phyloP scores from a whole-genome alignment of 2,888 invertebrate species.

The Dasysyrphus albostriatus region DNA sequence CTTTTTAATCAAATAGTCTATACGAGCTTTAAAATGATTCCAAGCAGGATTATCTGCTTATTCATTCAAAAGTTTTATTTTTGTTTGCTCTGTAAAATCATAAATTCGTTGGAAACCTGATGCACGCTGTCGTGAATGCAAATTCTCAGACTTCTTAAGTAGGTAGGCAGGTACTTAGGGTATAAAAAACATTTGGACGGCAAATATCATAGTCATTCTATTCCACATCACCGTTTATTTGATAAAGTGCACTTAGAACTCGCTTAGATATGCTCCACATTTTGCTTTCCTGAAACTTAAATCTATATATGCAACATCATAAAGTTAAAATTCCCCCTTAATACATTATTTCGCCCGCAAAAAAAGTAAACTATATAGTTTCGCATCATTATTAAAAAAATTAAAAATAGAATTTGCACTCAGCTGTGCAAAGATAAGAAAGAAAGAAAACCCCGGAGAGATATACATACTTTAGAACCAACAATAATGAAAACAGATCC shows the following conservation, averaged over 20 bases:
- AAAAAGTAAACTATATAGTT: not conserved
- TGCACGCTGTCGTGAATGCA: conserved; percentile 13
- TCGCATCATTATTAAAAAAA: conserved; percentile 31
- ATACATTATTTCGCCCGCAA: not conserved
- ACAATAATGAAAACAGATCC: conserved; percentile 18
- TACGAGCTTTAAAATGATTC: not conserved
- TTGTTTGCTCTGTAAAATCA: not conserved
- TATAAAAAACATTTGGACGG: not conserved
- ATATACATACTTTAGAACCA: conserved; percentile 1
- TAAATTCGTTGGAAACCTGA: not conserved
- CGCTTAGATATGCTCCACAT: too few relatives aligned
- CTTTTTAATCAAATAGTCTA: not conserved
- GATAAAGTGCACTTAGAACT: too few relatives aligned
- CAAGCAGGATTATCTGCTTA: conserved; percentile 16
- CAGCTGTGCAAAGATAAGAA: conserved; percentile 48
- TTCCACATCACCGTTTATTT: not conserved
- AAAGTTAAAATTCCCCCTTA: not conserved
- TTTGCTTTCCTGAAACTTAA: not conserved
- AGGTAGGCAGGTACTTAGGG: not conserved
- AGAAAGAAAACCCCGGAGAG: conserved; percentile 30
- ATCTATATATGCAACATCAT: not conserved
- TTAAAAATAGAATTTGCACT: conserved; percentile 67
- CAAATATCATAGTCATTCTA: not conserved
- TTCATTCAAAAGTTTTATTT: not conserved
- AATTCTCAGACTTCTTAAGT: conserved; percentile 1